Evolutionary conservation across 1,140 invertebrate species (phyloP), one percentile per base, ranked within the genome.

Genomic region (Rhopalosiphum maidis): DNA sequence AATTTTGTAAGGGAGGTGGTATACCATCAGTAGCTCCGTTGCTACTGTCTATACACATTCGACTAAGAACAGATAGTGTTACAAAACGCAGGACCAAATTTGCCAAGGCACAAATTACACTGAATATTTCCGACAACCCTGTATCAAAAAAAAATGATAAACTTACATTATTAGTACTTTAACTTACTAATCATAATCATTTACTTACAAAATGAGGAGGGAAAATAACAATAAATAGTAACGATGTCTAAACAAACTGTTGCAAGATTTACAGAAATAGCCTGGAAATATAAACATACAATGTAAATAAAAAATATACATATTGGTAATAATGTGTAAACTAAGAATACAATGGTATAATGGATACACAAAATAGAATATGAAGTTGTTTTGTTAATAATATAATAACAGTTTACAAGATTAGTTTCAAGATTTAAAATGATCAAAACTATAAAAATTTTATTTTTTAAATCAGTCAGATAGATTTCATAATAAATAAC

Each of bases 201-300:
- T 54, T 93, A 93, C 91, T 93, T 55, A 93, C 91, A 86, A 85
- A 93, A 93, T 54, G 90, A 48, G 41, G 18, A 21, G 25, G 91
- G 91, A 37, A 93, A 93, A 93, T 85, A 86, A 86, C 91, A 93
- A 60, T 85, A 93, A 41, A 93, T 41, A n/a, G 91, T 93, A 11
- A 93, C 21, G 21, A 86, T 55, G 43, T 93, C 91, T 41, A 93
- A 46, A 55, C 48, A 86, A 43, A 85, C 48, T 54, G 91, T 23
- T 43, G 91, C 48, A 18, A 93, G 77, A 18, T 93, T 93, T 51
- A 93, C 82, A 51, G 91, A 93, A 93, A 93, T 93, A 85, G 91
- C 82, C 91, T 93, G 55, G 3, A 92, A 51, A 91, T n/a, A 35
- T 90, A 93, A 94, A 89, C 41, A 87, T 91, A 94, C 77, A 83